phyloP scores from a whole-genome alignment of 2,797 vertebrate genomes.

The Coregonus ussuriensis region DNA sequence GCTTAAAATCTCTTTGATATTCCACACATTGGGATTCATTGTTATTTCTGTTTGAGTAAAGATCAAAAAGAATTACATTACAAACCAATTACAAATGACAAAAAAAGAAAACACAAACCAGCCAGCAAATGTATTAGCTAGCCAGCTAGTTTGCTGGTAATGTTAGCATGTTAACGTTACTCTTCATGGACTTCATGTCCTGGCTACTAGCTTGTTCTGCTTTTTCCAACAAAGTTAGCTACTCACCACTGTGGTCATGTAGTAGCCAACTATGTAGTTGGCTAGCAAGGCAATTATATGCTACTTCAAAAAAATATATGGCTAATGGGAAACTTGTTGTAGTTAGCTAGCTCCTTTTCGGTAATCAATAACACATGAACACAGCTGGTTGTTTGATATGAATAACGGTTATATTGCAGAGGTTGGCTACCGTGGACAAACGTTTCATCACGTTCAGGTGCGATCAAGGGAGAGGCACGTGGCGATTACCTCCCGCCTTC shows the following conservation, averaged over 20 bases:
- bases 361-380: not conserved
- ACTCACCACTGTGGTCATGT: not conserved
- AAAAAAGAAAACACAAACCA: not conserved
- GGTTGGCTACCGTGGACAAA: not conserved
- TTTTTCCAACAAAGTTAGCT: not conserved
- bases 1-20: conserved; percentile 74
- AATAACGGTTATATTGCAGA: not conserved
- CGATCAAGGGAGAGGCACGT: not conserved
- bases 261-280: not conserved
- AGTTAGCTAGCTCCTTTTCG: not conserved
- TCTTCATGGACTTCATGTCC: not conserved
- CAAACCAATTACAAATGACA: no score
- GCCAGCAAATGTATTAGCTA: not conserved
- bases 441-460: not conserved
- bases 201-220: not conserved
- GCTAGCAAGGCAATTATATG: not conserved
- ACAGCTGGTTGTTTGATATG: not conserved
- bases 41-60: not conserved
- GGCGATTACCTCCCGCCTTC: not conserved
- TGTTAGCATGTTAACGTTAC: not conserved
- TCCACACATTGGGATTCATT: conserved; percentile 74
- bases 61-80: not conserved
- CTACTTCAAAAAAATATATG: not conserved
- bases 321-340: not conserved
- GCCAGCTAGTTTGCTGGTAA: not conserved